Base-by-base conservation (phyloP, 2,113 vertebrate species). In the Colistium nudipinnis region DNA sequence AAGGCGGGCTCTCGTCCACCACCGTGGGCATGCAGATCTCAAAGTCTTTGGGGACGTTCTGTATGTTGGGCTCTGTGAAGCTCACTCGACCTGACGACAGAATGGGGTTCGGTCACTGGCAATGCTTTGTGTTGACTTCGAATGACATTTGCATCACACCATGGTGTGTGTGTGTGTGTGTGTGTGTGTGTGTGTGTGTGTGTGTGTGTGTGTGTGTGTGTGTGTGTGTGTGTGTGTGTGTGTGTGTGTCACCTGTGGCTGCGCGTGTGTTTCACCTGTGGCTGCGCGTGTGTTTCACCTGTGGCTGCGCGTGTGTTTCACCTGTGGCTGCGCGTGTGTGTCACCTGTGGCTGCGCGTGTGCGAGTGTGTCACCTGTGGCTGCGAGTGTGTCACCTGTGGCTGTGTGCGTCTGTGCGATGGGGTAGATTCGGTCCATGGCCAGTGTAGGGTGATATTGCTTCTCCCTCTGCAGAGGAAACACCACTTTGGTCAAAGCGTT, bases 1-100 rank as follows among this genome's bases (percentile, higher is more conserved):
- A 94, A 17, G 94, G 94, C 5, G 94, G 95, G 73, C 95, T 96
- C 82, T 98, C 95, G 65, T 78, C 93, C 44, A 97, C 90, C 52
- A 93, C 52, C 1, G 90, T 91, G 3, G 96, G 93, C 95, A 98
- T 96, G 82, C 90, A 76, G 48, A 99, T 98, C 86, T 98, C 95
- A 94, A 99, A 99, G 87, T 98, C 96, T 92, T 95, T 97, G 39
- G 98, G 98, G 22, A 99, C 95, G 1, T 96, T 99, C 89, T 99
- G 97, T 86, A 99, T 94, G 87, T 99, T 99, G 72, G 98, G 97
- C 70, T 99, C 98, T 41, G 63, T 93, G 81, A 99, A 99, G 76
- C 93, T 95, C 76, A 99, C 92, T 70, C 98, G 90, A 49, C 98
- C 98, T 99, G 87, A 62, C 1, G 60, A 60, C 33, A 83, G 19